Percentiles rank a stretch among this genome's conserved stretches.
phyloP scores from a whole-genome alignment of 2,888 invertebrate species.

The Rhagophthalmus giganteus region DNA sequence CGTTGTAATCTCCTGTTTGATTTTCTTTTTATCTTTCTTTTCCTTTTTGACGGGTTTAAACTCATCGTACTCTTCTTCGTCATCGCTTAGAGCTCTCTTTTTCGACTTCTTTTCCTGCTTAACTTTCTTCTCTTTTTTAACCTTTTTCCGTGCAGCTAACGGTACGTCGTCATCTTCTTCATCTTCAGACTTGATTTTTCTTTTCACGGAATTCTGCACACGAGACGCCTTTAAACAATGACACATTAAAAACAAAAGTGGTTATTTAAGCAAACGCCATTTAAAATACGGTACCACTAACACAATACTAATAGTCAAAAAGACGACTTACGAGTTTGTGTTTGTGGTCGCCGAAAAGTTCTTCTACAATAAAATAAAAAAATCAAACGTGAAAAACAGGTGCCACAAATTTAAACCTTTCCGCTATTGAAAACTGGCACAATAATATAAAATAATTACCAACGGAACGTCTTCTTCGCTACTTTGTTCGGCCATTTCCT shows the following conservation, averaged over 20 bases:
- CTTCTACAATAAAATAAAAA: no score
- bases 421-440: no score
- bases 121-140: conserved; percentile 61
- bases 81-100: conserved; percentile 54
- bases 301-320: no score
- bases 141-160: conserved; percentile 67
- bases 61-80: conserved; percentile 63
- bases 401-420: no score
- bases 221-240: conserved; percentile 32
- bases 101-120: conserved; percentile 60
- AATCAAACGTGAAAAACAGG: no score
- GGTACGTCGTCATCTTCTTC: conserved; percentile 67
- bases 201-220: conserved; percentile 29
- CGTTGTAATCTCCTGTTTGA: conserved; percentile 48
- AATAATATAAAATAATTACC: no score
- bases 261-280: background rate
- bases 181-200: conserved; percentile 37
- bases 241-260: background rate
- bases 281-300: conserved; percentile 1
- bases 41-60: conserved; percentile 64
- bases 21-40: conserved; percentile 55
- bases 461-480: conserved; percentile 77
- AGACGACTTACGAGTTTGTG: no score
- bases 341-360: no score
- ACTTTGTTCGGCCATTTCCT: conserved; percentile 56